A percentile compares a stretch with the other conserved stretches of the same genome.
phyloP scores from a whole-genome alignment of 2,113 vertebrate genomes.

The Clarias gariepinus region DNA sequence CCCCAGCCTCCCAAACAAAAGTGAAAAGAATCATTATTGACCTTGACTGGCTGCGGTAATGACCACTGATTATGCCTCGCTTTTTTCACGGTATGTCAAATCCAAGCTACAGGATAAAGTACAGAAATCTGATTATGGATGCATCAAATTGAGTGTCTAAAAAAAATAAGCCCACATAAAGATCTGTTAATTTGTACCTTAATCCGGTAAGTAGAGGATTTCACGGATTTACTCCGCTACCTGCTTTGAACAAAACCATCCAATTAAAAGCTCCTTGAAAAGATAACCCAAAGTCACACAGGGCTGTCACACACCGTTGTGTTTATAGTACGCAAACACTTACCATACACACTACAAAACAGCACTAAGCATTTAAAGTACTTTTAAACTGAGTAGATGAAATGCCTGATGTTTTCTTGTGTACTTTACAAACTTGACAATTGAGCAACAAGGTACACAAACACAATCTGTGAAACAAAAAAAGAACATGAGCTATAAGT shows the following conservation, averaged over 20 bases:
- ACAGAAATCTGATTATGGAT: constrained; percentile 35
- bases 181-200: constrained; percentile 52
- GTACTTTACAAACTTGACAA: constrained; percentile 20
- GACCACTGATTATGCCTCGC: background rate
- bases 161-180: constrained; percentile 48
- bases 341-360: constrained; percentile 34
- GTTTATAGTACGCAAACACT: constrained; percentile 59
- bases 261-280: constrained; percentile 62
- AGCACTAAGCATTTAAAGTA: constrained; percentile 43
- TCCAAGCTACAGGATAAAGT: constrained; percentile 11
- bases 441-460: constrained; percentile 24
- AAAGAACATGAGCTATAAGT: background rate
- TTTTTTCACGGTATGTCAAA: background rate
- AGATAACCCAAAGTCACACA: constrained; percentile 47
- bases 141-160: constrained; percentile 24
- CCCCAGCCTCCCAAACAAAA: background rate
- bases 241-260: constrained; percentile 54
- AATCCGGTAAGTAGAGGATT: constrained; percentile 61
- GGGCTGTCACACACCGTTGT: constrained; percentile 34
- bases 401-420: constrained; percentile 37
- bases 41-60: constrained; percentile 11
- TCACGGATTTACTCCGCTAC: constrained; percentile 45
- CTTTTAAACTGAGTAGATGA: constrained; percentile 26
- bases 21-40: constrained; percentile 32
- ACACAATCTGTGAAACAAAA: constrained; percentile 12